phyloP scores from a whole-genome alignment of 2,888 invertebrate genomes.

The Volucella zonaria region DNA sequence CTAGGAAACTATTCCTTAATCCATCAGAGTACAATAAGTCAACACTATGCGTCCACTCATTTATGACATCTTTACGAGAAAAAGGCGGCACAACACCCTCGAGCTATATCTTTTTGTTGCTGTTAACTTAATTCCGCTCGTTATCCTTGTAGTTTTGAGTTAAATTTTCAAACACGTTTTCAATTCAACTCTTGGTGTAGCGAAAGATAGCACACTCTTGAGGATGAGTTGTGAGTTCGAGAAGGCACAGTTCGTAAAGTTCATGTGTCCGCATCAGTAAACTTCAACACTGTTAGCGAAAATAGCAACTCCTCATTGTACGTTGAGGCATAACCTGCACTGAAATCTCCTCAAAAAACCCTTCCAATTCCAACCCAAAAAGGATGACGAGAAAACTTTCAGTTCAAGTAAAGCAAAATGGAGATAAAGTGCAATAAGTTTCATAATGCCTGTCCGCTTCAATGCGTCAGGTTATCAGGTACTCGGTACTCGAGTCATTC shows the following conservation, averaged over 20 bases:
- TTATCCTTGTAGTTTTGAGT: slow-evolving; percentile 1
- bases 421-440: slow-evolving; percentile 72
- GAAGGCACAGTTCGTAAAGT: slow-evolving; percentile 47
- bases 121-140: slow-evolving; percentile 20
- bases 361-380: background rate
- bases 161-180: slow-evolving; percentile 47
- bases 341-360: background rate
- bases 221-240: background rate
- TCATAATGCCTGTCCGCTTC: slow-evolving; percentile 72
- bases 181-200: slow-evolving; percentile 39
- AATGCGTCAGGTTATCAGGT: slow-evolving; percentile 70
- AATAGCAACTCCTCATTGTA: slow-evolving; percentile 54
- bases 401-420: slow-evolving; percentile 52
- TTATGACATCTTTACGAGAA: background rate
- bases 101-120: slow-evolving; percentile 5
- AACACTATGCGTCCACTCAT: slow-evolving; percentile 3
- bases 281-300: slow-evolving; percentile 67
- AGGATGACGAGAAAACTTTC: slow-evolving; percentile 43
- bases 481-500: slow-evolving; percentile 58
- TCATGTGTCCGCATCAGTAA: slow-evolving; percentile 62
- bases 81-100: background rate
- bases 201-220: slow-evolving; percentile 25
- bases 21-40: slow-evolving; percentile 8
- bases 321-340: slow-evolving; percentile 6
- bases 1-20: background rate